A percentile compares a stretch with the other conserved stretches of the same genome.
Conservation (phyloP, 2,113 vertebrate species). For the Zingel zingel region DNA sequence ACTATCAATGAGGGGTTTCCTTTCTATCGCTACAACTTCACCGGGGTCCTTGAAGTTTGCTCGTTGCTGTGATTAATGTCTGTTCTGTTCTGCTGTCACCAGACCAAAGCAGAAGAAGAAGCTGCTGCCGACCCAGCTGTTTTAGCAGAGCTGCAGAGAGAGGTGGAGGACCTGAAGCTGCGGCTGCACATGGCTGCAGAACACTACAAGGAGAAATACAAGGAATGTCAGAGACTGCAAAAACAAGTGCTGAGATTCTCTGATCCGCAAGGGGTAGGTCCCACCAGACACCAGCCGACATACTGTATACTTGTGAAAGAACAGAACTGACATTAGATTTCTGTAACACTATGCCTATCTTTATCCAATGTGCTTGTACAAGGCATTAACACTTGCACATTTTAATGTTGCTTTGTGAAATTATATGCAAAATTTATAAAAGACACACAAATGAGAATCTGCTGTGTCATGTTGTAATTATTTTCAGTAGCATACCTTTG, state of each 20-base stretch:
- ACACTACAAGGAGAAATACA: constrained; percentile 99
- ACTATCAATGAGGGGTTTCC: neutral
- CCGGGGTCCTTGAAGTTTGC: neutral
- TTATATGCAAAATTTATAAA: neutral
- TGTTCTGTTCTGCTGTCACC: constrained; percentile 13
- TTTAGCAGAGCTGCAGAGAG: constrained; percentile 93
- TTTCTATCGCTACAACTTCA: neutral
- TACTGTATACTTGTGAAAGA: constrained; percentile 1
- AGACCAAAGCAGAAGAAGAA: constrained; percentile 82
- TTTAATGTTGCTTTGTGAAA: neutral
- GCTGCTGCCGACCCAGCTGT: constrained; percentile 75
- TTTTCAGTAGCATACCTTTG: neutral
- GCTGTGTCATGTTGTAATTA: neutral
- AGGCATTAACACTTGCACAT: neutral
- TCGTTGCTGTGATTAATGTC: neutral
- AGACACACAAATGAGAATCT: neutral
- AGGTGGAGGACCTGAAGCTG: constrained; percentile 97
- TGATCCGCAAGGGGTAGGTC: constrained; percentile 92
- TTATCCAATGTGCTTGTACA: neutral
- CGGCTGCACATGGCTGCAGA: constrained; percentile 98
- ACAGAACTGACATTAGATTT: constrained; percentile 5
- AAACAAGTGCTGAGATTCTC: constrained; percentile 93
- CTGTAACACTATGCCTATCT: neutral
- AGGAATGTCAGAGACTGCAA: constrained; percentile 96
- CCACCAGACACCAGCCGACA: neutral